A percentile compares a stretch with the other conserved stretches of the same genome.
Conservation (phyloP, 1,140 invertebrate species). For the Hyles vespertilio region DNA sequence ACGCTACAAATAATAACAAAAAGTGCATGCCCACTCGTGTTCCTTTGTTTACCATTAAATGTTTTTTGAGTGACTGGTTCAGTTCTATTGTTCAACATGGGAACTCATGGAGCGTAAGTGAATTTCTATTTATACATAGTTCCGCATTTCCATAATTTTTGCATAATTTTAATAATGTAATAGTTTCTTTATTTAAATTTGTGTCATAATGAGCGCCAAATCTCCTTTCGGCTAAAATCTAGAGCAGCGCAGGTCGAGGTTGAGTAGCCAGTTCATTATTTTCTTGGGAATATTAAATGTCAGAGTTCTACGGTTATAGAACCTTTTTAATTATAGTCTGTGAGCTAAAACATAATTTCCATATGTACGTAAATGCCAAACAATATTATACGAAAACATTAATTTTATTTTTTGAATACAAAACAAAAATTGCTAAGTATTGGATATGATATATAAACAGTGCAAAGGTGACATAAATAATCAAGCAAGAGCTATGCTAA, state of each 20-base stretch:
- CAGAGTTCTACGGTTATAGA: no score
- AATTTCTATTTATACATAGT: conserved; percentile 5
- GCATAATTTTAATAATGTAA: background rate
- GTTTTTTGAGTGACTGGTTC: conserved; percentile 45
- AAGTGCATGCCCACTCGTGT: conserved; percentile 29
- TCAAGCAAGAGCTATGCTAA: no score
- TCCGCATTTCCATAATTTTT: background rate
- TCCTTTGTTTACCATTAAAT: conserved; percentile 41
- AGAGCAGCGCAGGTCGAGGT: conserved; percentile 14
- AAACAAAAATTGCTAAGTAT: no score
- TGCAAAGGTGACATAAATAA: no score
- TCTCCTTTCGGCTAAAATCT: no score
- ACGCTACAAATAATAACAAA: conserved; percentile 12
- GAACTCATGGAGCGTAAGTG: conserved; percentile 57
- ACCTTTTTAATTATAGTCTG: no score
- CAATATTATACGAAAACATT: no score
- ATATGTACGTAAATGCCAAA: background rate
- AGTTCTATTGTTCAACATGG: conserved; percentile 48
- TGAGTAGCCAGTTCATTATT: conserved; percentile 31
- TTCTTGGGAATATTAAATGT: conserved; percentile 13
- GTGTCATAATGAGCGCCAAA: no score
- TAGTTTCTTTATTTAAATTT: background rate
- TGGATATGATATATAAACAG: no score
- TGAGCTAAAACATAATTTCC: background rate
- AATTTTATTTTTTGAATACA: no score